A percentile compares a stretch with the other conserved stretches of the same genome.
These are phyloP conservation scores for Alsophila aescularia DNA, from an alignment of 2,888 invertebrate genomes.

Conservation along the genomic window DNA sequence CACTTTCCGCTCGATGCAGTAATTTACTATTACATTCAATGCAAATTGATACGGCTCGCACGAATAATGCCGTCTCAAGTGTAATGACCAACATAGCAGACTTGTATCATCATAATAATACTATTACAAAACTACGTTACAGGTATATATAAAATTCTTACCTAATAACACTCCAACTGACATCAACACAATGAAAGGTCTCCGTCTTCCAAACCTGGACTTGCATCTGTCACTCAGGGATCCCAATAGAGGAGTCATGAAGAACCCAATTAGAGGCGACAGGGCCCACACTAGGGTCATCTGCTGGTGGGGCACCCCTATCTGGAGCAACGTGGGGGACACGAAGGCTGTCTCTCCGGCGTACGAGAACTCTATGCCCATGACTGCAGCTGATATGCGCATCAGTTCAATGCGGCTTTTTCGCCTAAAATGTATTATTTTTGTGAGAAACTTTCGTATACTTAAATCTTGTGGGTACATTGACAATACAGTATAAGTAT, in stretches of 20 bases:
- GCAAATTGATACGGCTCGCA: too few relatives aligned
- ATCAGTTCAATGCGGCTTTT: conserved; percentile 93
- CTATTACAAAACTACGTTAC: too few relatives aligned
- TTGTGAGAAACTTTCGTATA: neutral
- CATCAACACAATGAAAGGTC: conserved; percentile 95
- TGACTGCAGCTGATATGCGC: conserved; percentile 96
- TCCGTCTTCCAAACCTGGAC: conserved; percentile 90
- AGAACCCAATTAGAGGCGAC: conserved; percentile 97
- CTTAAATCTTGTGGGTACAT: neutral
- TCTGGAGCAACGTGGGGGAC: conserved; percentile 95
- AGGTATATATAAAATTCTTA: conserved; percentile 65
- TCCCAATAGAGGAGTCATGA: conserved; percentile 95
- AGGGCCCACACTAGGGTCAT: conserved; percentile 99
- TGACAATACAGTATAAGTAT: neutral
- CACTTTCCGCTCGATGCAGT: too few relatives aligned
- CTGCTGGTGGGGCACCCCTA: conserved; percentile 95
- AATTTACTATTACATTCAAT: too few relatives aligned
- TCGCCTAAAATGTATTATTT: conserved; percentile 76
- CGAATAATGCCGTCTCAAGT: too few relatives aligned
- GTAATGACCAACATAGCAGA: too few relatives aligned
- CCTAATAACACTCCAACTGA: conserved; percentile 95
- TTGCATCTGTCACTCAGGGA: conserved; percentile 96
- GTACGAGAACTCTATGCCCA: conserved; percentile 99
- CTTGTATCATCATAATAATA: too few relatives aligned
- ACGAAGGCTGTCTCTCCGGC: conserved; percentile 99